Conservation (phyloP, 2,888 invertebrate species). For the Mesoligia furuncula region DNA sequence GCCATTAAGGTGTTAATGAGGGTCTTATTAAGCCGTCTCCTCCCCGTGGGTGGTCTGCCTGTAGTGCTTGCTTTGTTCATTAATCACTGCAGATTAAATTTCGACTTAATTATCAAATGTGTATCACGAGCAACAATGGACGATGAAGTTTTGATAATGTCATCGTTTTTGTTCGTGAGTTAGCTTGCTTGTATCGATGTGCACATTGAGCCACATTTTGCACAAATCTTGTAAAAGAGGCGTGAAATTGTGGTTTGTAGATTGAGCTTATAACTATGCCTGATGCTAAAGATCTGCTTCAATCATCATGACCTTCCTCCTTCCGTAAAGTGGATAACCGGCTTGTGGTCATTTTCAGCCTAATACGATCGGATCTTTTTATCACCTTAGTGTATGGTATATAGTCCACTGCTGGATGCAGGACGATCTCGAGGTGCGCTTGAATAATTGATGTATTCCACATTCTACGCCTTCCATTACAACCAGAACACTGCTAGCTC, state of each 20-base stretch:
- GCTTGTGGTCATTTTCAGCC: neutral
- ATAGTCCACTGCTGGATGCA: neutral
- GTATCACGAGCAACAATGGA: slow-evolving; percentile 76
- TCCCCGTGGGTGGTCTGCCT: slow-evolving; percentile 88
- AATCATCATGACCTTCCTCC: neutral
- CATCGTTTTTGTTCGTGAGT: slow-evolving; percentile 59
- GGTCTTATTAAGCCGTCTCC: slow-evolving; percentile 90
- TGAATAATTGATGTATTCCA: neutral
- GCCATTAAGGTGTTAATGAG: slow-evolving; percentile 90
- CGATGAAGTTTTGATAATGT: slow-evolving; percentile 67
- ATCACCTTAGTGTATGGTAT: neutral
- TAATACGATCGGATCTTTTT: neutral
- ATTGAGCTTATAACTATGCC: neutral
- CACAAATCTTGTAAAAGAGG: neutral
- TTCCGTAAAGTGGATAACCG: neutral
- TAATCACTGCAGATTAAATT: slow-evolving; percentile 86
- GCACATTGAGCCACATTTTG: slow-evolving; percentile 26
- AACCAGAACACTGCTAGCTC: neutral
- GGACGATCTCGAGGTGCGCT: neutral
- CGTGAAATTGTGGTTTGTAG: neutral
- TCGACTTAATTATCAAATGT: slow-evolving; percentile 85
- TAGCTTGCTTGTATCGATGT: slow-evolving; percentile 35
- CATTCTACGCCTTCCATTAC: neutral
- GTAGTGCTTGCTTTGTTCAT: slow-evolving; percentile 85
- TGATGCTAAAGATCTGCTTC: neutral